Evolutionary conservation across 92 coral and sea anemone genomes (phyloP).

Genomic region (Palythoa grandis): DNA sequence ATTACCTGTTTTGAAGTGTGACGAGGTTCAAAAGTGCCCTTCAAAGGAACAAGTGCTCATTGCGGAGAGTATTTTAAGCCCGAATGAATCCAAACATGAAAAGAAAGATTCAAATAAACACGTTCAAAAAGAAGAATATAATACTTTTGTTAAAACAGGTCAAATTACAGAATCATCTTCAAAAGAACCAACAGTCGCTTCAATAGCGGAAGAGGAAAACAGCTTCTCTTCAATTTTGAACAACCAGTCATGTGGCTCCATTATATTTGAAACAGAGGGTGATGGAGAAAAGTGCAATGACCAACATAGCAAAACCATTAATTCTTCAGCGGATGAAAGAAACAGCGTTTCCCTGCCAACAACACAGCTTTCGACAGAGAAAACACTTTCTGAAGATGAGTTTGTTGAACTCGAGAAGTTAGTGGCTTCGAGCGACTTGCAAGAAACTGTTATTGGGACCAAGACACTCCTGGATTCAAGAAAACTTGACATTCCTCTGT

Average conservation of each 20-base stretch:
- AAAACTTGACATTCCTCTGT: background rate
- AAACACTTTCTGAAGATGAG: background rate
- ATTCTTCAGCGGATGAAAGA: slow-evolving; percentile 15
- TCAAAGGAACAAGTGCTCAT: background rate
- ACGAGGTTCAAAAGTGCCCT: background rate
- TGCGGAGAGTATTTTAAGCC: background rate
- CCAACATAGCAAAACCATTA: background rate
- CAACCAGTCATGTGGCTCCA: background rate
- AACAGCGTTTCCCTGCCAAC: slow-evolving; percentile 21
- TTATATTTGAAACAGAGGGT: background rate
- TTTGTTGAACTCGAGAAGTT: background rate
- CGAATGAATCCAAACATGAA: background rate
- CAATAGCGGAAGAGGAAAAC: slow-evolving; percentile 6
- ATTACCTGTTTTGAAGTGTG: background rate
- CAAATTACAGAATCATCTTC: background rate
- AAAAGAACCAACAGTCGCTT: background rate
- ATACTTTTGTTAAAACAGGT: background rate
- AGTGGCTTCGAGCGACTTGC: background rate
- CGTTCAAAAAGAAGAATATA: background rate
- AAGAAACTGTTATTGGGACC: background rate
- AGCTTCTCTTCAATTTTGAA: background rate
- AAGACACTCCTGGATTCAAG: background rate
- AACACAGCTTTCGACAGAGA: background rate
- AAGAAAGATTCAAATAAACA: background rate
- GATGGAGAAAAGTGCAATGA: background rate